Evolutionary conservation across 2,888 invertebrate genomes (phyloP).

Genomic region (Hyposoter dolosus): DNA sequence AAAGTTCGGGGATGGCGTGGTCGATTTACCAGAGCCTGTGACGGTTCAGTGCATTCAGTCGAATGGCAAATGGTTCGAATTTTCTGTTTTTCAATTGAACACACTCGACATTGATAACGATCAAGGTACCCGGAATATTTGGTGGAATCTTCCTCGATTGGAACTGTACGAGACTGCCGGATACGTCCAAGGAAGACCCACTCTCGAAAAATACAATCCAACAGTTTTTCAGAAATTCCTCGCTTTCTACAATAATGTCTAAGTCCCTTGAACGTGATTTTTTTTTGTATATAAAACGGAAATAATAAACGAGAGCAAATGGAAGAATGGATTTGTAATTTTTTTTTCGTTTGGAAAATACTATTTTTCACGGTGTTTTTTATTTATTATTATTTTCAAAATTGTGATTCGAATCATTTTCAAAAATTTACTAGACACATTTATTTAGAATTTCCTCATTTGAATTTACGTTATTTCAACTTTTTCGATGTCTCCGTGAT

Average conservation of each 20-base stretch:
- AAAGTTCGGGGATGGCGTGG: constrained; percentile 88
- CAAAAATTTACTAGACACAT: no score
- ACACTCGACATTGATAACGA: constrained; percentile 89
- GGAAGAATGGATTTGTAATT: neutral
- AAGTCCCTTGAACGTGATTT: neutral
- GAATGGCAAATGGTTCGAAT: constrained; percentile 91
- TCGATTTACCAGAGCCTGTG: constrained; percentile 91
- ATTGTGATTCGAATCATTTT: no score
- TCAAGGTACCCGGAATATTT: constrained; percentile 90
- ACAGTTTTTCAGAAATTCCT: constrained; percentile 91
- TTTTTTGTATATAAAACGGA: constrained; percentile 22
- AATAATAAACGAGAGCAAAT: neutral
- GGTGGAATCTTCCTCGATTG: constrained; percentile 90
- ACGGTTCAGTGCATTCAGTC: constrained; percentile 94
- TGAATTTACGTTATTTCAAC: no score
- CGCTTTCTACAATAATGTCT: constrained; percentile 90
- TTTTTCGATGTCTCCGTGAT: no score
- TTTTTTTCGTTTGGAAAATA: neutral
- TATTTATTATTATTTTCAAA: no score
- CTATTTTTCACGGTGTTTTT: neutral
- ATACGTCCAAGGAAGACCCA: constrained; percentile 89
- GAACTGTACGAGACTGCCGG: constrained; percentile 89
- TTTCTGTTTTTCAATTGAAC: constrained; percentile 94
- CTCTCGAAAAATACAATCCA: constrained; percentile 91
- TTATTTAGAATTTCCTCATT: no score